Evolutionary conservation across 2,888 invertebrate species (phyloP).

Genomic region (Lepidochrysops patricia): DNA sequence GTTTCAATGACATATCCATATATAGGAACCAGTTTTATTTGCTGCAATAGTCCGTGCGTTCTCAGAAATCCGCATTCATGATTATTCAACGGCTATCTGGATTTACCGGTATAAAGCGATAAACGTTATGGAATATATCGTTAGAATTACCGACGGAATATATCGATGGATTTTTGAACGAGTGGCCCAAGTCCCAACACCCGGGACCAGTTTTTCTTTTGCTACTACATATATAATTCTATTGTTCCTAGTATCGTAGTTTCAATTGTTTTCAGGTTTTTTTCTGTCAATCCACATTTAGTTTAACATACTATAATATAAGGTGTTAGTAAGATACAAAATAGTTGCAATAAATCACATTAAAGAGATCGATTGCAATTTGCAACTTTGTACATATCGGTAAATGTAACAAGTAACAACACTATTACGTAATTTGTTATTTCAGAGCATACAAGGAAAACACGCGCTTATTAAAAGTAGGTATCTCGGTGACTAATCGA

Average conservation of each 20-base stretch:
- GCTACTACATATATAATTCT: no score
- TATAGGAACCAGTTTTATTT: conserved; percentile 23
- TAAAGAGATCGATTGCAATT: background rate
- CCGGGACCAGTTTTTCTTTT: conserved; percentile 56
- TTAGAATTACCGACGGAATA: conserved; percentile 39
- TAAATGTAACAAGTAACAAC: background rate
- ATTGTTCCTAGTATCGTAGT: conserved; percentile 61
- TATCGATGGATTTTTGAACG: conserved; percentile 49
- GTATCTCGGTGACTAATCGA: background rate
- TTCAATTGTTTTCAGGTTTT: conserved; percentile 52
- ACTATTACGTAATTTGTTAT: conserved; percentile 5
- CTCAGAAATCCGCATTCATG: conserved; percentile 38
- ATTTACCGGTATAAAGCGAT: conserved; percentile 35
- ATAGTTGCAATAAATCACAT: background rate
- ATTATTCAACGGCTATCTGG: conserved; percentile 53
- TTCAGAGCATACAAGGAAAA: conserved; percentile 3
- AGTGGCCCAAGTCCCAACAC: conserved; percentile 48
- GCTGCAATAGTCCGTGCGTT: conserved; percentile 29
- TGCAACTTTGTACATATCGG: background rate
- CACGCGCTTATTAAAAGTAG: background rate
- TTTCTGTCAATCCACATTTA: conserved; percentile 35
- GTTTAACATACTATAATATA: background rate
- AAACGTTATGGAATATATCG: conserved; percentile 31
- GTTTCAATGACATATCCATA: conserved; percentile 29
- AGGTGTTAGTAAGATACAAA: background rate